These are phyloP conservation scores for Protonemura montana DNA, from an alignment of 2,888 invertebrate species.

Conservation along the genomic window DNA sequence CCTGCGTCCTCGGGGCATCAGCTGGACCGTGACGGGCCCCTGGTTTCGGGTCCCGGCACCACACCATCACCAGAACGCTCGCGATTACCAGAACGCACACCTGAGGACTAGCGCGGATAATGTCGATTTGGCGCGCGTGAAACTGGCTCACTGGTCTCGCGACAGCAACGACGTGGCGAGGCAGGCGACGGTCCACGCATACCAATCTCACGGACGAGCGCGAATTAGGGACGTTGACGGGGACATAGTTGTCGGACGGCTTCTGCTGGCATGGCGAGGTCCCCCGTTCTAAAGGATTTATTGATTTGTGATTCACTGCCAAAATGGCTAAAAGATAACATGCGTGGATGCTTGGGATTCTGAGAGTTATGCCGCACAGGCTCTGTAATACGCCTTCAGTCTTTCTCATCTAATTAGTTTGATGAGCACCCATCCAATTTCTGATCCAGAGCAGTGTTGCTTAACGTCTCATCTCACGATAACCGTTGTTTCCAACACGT, in stretches of 20 bases:
- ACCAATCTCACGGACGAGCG: no score
- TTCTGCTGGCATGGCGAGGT: not conserved
- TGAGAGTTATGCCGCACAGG: no score
- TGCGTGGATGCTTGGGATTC: no score
- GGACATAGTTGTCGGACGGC: not conserved
- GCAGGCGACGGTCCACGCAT: no score
- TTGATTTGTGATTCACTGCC: no score
- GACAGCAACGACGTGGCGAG: no score
- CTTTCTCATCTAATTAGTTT: not conserved
- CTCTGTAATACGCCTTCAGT: not conserved
- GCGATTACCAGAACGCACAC: no score
- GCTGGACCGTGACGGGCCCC: not conserved
- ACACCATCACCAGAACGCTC: no score
- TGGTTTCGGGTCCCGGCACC: not conserved
- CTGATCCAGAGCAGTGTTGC: not conserved
- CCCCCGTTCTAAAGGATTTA: not conserved
- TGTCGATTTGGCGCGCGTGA: no score
- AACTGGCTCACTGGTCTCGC: no score
- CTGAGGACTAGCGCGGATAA: no score
- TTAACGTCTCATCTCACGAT: not conserved
- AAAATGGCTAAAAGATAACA: no score
- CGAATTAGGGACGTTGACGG: not conserved
- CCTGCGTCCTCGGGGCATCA: not conserved
- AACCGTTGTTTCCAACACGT: not conserved
- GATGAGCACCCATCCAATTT: not conserved